Evolutionary conservation across 2,888 invertebrate species (phyloP).

Genomic region (Cyrtodaria siliqua): DNA sequence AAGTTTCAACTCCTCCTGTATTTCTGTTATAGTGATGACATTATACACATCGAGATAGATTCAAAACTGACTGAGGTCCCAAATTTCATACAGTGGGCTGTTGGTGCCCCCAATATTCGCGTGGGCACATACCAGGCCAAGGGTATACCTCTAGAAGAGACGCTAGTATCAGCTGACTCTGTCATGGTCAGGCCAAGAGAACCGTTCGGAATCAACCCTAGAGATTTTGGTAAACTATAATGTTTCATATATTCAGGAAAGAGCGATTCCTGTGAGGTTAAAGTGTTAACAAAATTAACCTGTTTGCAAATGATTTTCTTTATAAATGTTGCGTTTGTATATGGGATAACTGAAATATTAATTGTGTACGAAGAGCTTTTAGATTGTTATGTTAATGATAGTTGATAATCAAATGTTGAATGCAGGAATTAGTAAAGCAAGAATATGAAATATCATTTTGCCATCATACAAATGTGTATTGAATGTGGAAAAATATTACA

Average conservation of each 20-base stretch:
- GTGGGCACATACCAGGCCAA: constrained; percentile 71
- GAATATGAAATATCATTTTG: too few species aligned
- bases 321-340: too few species aligned
- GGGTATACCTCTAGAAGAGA: constrained; percentile 61
- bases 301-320: too few species aligned
- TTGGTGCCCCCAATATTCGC: constrained; percentile 44
- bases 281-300: too few species aligned
- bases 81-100: constrained; percentile 78
- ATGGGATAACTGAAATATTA: too few species aligned
- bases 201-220: constrained; percentile 68
- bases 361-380: too few species aligned
- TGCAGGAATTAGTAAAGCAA: too few species aligned
- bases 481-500: too few species aligned
- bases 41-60: constrained; percentile 79
- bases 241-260: not conserved
- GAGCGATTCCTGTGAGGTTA: too few species aligned
- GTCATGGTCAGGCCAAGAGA: constrained; percentile 69
- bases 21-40: constrained; percentile 80
- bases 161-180: constrained; percentile 61
- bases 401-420: too few species aligned
- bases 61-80: constrained; percentile 78
- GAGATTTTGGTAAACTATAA: constrained; percentile 63
- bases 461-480: not conserved
- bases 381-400: too few species aligned
- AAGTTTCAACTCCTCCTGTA: too few species aligned